Evolutionary conservation across 53 echinoderm and acorn worm species (phyloP).

Genomic region (Stichopus horrens): DNA sequence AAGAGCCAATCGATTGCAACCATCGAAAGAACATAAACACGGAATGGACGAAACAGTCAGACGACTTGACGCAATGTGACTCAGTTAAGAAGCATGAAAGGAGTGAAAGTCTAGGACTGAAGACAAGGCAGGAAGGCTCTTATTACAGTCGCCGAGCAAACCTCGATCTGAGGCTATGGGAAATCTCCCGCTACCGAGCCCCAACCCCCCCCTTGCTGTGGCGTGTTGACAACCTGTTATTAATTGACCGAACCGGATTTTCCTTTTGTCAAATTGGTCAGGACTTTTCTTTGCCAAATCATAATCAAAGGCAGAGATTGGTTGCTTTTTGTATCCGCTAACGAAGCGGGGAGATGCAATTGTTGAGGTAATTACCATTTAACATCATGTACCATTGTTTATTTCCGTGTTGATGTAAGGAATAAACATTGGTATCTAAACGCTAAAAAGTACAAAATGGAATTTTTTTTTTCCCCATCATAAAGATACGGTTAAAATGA

Average conservation of each 20-base stretch:
- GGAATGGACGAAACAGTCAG: neutral
- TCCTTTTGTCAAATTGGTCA: neutral
- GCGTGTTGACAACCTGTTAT: neutral
- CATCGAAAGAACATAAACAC: neutral
- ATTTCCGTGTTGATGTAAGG: too few relatives aligned
- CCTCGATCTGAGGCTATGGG: constrained; percentile 21
- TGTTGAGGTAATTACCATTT: too few relatives aligned
- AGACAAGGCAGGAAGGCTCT: constrained; percentile 18
- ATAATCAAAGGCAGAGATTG: neutral
- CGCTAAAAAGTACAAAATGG: too few relatives aligned
- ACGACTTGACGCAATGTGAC: neutral
- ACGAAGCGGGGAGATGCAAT: too few relatives aligned
- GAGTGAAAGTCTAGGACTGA: neutral
- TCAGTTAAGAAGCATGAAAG: neutral
- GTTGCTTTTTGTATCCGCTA: too few relatives aligned
- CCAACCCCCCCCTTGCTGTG: neutral
- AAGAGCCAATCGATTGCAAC: too few relatives aligned
- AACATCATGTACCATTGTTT: too few relatives aligned
- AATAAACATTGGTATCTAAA: too few relatives aligned
- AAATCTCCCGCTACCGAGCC: constrained; percentile 4
- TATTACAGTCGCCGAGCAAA: constrained; percentile 18
- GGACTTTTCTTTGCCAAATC: neutral
- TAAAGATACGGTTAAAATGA: too few relatives aligned
- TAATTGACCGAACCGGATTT: neutral
- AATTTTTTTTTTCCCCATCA: too few relatives aligned